Evolutionary conservation across 2,888 invertebrate species (phyloP), one percentile per base, ranked within the genome.

Genomic region (Lasioglossum calceatum): DNA sequence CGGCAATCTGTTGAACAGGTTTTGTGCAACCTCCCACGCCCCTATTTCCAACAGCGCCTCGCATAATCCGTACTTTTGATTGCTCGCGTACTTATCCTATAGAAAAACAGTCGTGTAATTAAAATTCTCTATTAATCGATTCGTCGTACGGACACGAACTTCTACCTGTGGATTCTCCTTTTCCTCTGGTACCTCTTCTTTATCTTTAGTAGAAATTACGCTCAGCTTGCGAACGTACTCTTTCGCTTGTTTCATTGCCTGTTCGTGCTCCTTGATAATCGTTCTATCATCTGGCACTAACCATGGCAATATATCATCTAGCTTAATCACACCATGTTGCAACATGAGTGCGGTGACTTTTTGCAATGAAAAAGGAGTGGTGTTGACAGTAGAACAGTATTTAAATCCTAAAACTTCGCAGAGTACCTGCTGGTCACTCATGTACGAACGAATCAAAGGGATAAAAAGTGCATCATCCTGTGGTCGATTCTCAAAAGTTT

Each of bases 331-430:
- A 87, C 97, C 96, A 95, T 99, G 97, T 95, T 99, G 98, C 78
- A 99, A 96, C 91, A 99, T 96, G 87, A 99, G 96, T 16, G 99
- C 99, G 85, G 99, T 98, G 61, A 99, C 97, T 94, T 97, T 97
- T 96, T 98, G 99, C 76, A 99, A 95, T 0, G 98, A 98, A 77
- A 97, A 97, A 4, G 99, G 98, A 61, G 98, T 98, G 74, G 96
- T 96, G 74, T 96, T 96, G 58, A 96, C 96, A 80, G 93, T 94
- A 92, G 97, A 97, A 79, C 97, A 97, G 90, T 96, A 97, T 95
- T 99, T 99, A 95, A 99, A 99, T 64, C 99, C 99, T 87, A 99
- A 96, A 64, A 99, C 98, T 96, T 99, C 99, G 92, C 98, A 98
- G 89, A 99, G 97, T 74, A 99, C 98, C 89, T 97, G 97, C 64